These are phyloP conservation scores for Xenopus laevis DNA, from an alignment of 2,113 vertebrate species.

Conservation along the genomic window DNA sequence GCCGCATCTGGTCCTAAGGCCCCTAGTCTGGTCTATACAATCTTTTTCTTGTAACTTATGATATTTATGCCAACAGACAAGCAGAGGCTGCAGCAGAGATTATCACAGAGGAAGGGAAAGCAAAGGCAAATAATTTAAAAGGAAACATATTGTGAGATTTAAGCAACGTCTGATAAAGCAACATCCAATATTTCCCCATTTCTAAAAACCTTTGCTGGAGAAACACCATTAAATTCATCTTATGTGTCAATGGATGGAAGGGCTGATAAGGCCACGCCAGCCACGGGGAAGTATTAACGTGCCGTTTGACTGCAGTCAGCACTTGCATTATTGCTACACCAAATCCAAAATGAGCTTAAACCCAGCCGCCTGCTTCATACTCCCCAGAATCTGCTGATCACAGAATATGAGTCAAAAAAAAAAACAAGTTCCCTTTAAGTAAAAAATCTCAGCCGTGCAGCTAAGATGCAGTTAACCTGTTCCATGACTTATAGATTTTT, in stretches of 20 bases:
- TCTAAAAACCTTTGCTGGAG: neutral
- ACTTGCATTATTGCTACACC: slow-evolving; percentile 25
- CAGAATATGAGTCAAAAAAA: slow-evolving; percentile 5
- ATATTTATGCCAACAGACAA: too few species aligned
- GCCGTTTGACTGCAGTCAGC: slow-evolving; percentile 20
- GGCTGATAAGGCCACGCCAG: slow-evolving; percentile 26
- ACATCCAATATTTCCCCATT: neutral
- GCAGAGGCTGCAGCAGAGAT: neutral
- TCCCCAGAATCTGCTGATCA: slow-evolving; percentile 34
- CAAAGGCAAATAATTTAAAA: neutral
- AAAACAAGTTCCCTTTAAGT: slow-evolving; percentile 28
- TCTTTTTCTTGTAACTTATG: too few species aligned
- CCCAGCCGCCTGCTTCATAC: slow-evolving; percentile 23
- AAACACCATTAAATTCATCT: slow-evolving; percentile 31
- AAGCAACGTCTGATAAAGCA: neutral
- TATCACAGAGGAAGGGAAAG: neutral
- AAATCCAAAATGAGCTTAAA: slow-evolving; percentile 31
- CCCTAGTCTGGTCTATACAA: too few species aligned
- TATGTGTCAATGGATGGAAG: slow-evolving; percentile 31
- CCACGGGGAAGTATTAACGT: slow-evolving; percentile 26
- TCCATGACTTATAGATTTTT: too few species aligned
- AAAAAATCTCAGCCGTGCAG: too few species aligned
- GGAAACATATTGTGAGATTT: neutral
- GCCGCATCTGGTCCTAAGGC: too few species aligned
- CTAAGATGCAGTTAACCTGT: slow-evolving; percentile 15